Conservation (phyloP, 2,113 vertebrate species). For the Perca schrenkii region DNA sequence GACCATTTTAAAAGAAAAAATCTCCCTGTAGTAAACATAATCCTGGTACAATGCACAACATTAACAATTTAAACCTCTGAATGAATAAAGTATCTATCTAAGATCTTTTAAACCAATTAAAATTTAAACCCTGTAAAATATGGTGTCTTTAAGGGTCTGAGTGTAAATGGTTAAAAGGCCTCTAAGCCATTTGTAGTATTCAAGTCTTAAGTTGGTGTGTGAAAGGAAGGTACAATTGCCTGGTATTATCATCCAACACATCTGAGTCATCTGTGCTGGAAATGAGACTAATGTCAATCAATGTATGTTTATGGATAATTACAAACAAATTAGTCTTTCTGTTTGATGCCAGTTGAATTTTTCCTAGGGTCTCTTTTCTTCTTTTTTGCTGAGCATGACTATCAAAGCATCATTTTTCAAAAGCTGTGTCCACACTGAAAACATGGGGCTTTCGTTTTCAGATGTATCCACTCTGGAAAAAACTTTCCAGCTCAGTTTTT, state of each 20-base stretch:
- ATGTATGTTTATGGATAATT: too few relatives aligned
- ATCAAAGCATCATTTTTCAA: background rate
- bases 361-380: background rate
- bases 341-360: too few relatives aligned
- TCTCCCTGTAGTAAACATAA: background rate
- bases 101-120: too few relatives aligned
- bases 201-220: background rate
- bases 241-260: background rate
- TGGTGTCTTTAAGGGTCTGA: background rate
- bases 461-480: background rate
- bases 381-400: background rate
- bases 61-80: background rate
- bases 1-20: background rate
- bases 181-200: background rate
- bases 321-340: too few relatives aligned
- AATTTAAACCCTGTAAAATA: background rate
- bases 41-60: background rate
- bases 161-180: background rate
- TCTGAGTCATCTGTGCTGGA: background rate
- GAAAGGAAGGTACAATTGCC: background rate
- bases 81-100: too few relatives aligned
- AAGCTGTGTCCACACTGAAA: background rate
- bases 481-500: background rate
- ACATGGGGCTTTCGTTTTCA: background rate
- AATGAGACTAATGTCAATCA: background rate